A percentile compares a stretch with the other conserved stretches of the same genome.
Evolutionary conservation across 37 sponge, comb jelly and placozoan species (phyloP).

Genomic region (Petrosia ficiformis): DNA sequence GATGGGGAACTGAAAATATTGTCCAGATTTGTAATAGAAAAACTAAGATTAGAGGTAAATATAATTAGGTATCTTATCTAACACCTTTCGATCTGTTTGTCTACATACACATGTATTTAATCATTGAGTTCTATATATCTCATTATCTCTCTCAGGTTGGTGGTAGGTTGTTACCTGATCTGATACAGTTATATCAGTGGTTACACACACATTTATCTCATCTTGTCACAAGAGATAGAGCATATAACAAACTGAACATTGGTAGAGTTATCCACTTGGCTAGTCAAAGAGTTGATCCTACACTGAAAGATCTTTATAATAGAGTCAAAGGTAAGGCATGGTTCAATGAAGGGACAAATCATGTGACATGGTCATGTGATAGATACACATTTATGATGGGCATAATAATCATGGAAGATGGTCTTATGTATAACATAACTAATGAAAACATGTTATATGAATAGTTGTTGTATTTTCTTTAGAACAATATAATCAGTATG

Average conservation of each 20-base stretch:
- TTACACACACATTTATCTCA: conserved; percentile 55
- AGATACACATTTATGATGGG: too few relatives aligned
- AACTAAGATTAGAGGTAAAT: conserved; percentile 32
- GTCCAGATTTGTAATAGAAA: conserved; percentile 38
- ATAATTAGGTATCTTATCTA: not conserved
- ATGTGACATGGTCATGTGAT: too few relatives aligned
- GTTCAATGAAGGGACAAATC: too few relatives aligned
- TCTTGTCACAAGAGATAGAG: not conserved
- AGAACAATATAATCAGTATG: conserved; percentile 74
- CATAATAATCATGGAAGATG: too few relatives aligned
- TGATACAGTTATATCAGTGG: conserved; percentile 87
- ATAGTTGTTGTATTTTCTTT: too few relatives aligned
- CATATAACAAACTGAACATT: conserved; percentile 50
- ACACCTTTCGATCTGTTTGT: too few relatives aligned
- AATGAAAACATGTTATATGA: not conserved
- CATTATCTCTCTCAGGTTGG: conserved; percentile 16
- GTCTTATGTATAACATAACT: too few relatives aligned
- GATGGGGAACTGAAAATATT: conserved; percentile 15
- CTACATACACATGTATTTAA: too few relatives aligned
- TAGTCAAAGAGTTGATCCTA: not conserved
- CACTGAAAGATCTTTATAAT: conserved; percentile 47
- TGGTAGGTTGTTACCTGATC: conserved; percentile 65
- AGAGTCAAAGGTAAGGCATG: conserved; percentile 58
- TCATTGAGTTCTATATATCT: too few relatives aligned
- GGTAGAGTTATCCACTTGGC: conserved; percentile 41